Base-by-base conservation (phyloP, 2,888 invertebrate genomes). In the Agrilus biguttatus region DNA sequence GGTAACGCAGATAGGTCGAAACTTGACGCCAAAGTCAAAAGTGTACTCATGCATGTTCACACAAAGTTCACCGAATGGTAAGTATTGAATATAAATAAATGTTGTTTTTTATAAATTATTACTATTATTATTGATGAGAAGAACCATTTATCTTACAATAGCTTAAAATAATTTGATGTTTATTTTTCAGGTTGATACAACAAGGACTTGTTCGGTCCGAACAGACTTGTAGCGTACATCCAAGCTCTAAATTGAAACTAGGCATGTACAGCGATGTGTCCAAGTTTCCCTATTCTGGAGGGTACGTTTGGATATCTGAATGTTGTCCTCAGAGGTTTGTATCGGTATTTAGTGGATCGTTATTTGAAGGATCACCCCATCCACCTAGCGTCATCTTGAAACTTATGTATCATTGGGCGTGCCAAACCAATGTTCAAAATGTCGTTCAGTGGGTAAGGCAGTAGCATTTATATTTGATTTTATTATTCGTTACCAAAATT, bases 281-380 rank as follows among this genome's bases (percentile, higher is more conserved):
- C 0, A 86, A 86, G 53, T 88, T 89, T 61, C 87, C 87, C 0
- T 86, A 81, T 61, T 87, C 87, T 0, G 90, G 90, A 1, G 90
- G 90, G 33, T 90, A 90, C 58, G 89, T 90, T 1, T 90, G 90
- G 90, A 86, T 90, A 51, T 83, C 84, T 0, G 84, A 85, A 49
- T 90, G 89, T 59, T 90, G 90, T 53, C 83, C 86, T 0, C 82
- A 83, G 8, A 75, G 83, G 38, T 88, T 85, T 59, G 83, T 89
- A 5, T 90, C 90, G 0, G 87, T 90, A 0, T 90, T 88, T 65
- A 81, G 80, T 49, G 86, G 87, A 23, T 90, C 90, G 0, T 73
- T 91, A 41, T 91, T 90, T 57, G 89, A 90, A 65, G 83, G 83
- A 0, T 83, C 87, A 2, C 81, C 84, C 0, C 84, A 89, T 65